Conservation (phyloP, 2,888 invertebrate species). For the Andrena bucephala region DNA sequence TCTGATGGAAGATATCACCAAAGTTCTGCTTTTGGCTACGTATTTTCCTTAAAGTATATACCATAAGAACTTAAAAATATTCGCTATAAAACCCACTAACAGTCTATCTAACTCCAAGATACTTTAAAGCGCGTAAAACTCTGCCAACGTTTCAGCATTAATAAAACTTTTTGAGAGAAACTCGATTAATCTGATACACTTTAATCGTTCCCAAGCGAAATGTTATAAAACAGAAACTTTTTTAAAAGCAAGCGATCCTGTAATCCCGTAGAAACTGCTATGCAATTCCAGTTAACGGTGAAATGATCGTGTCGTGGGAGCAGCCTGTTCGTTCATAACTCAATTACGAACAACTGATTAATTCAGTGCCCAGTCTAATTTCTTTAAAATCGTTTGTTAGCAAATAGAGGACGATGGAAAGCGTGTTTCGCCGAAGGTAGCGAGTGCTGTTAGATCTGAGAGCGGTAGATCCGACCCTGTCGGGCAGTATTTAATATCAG, state of each 20-base stretch:
- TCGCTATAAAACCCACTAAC: too few relatives aligned
- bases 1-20: too few relatives aligned
- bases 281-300: too few relatives aligned
- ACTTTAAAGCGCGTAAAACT: too few relatives aligned
- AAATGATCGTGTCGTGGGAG: not conserved
- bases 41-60: too few relatives aligned
- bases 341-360: not conserved
- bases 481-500: slow-evolving; percentile 48
- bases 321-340: not conserved
- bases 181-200: not conserved
- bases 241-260: too few relatives aligned
- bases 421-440: not conserved
- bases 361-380: not conserved
- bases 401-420: not conserved
- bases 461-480: slow-evolving; percentile 25
- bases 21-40: too few relatives aligned
- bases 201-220: not conserved
- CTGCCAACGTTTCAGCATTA: not conserved
- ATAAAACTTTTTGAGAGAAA: not conserved
- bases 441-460: not conserved
- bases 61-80: too few relatives aligned
- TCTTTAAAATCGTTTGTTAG: not conserved
- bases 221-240: too few relatives aligned
- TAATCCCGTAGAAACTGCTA: too few relatives aligned
- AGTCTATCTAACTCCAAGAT: too few relatives aligned